A percentile compares a stretch with the other conserved stretches of the same genome.
Conservation (phyloP, 2,888 invertebrate species). For the Habrosyne pyritoides region DNA sequence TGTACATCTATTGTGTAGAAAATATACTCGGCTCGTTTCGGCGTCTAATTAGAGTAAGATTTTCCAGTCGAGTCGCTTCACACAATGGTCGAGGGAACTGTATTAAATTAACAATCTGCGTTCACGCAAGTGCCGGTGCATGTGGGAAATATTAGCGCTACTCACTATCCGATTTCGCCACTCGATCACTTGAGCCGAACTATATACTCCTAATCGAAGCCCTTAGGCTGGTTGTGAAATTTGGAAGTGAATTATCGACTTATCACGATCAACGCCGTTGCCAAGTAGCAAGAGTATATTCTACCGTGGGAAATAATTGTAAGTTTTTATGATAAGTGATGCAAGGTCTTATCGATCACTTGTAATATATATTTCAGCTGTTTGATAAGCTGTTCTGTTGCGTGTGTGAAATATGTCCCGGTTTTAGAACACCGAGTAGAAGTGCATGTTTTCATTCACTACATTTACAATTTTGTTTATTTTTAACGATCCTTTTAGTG, state of each 20-base stretch:
- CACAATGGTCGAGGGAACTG: slow-evolving; percentile 67
- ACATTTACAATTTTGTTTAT: too few relatives aligned
- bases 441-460: too few relatives aligned
- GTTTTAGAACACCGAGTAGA: background rate
- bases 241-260: background rate
- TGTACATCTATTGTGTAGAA: slow-evolving; percentile 32
- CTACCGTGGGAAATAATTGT: background rate
- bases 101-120: slow-evolving; percentile 7
- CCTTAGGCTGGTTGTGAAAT: background rate
- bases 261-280: background rate
- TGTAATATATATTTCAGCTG: background rate
- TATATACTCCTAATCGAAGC: background rate
- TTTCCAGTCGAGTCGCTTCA: slow-evolving; percentile 59
- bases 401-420: background rate
- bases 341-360: too few relatives aligned
- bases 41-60: slow-evolving; percentile 63
- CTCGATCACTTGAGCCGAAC: background rate
- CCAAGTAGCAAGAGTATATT: background rate
- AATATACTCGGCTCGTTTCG: slow-evolving; percentile 50
- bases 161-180: background rate
- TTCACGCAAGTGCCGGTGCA: slow-evolving; percentile 27
- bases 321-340: background rate
- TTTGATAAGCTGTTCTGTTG: background rate
- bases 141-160: slow-evolving; percentile 27
- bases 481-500: background rate